Evolutionary conservation across 2,113 vertebrate species (phyloP).

Genomic region (Heterocephalus glaber): DNA sequence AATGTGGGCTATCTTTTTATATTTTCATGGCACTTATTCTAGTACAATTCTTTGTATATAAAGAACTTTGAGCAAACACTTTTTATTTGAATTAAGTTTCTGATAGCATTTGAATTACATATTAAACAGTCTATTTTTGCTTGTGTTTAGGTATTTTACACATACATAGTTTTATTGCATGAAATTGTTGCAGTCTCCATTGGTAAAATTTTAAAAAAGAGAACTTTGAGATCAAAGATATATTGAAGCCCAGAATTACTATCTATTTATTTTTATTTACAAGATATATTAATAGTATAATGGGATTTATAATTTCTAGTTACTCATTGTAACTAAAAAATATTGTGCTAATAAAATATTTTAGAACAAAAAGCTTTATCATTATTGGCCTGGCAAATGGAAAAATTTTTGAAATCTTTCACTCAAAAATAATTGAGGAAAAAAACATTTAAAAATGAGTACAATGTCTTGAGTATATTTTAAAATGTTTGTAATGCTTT

Average conservation of each 20-base stretch:
- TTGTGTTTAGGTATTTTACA: neutral
- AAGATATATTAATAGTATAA: too few species aligned
- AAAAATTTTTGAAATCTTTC: too few species aligned
- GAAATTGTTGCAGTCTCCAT: neutral
- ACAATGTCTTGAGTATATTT: neutral
- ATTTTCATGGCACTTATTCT: too few species aligned
- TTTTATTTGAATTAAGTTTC: neutral
- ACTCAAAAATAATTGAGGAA: neutral
- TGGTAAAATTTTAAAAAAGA: neutral
- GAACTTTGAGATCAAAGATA: neutral
- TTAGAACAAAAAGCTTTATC: neutral
- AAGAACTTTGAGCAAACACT: too few species aligned
- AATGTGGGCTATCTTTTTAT: too few species aligned
- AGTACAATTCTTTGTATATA: too few species aligned
- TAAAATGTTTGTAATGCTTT: neutral
- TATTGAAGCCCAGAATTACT: neutral
- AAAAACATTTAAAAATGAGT: neutral
- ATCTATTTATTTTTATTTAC: neutral
- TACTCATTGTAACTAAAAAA: too few species aligned
- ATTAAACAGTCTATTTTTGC: neutral
- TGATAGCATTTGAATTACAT: neutral
- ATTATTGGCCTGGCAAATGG: neutral
- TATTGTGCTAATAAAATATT: neutral
- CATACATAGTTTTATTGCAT: neutral
- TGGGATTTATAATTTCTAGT: too few species aligned